Evolutionary conservation across 1,140 invertebrate species (phyloP).

Genomic region (Sitophilus oryzae): DNA sequence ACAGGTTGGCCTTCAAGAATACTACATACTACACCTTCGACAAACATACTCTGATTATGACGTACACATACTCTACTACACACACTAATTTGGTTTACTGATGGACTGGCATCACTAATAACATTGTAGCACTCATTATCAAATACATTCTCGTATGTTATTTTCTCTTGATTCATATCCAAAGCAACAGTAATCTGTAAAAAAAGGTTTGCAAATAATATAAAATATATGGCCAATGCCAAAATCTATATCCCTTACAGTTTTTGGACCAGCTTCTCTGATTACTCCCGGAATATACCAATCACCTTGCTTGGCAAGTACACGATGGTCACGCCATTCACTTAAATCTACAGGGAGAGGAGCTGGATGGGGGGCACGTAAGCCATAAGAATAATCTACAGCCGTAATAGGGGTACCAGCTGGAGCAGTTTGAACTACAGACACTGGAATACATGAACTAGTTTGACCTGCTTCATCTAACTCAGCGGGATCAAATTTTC

Average conservation of each 20-base stretch:
- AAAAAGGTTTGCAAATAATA: background rate
- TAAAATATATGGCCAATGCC: too few relatives aligned
- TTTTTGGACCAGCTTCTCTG: slow-evolving; percentile 51
- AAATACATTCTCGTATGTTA: slow-evolving; percentile 63
- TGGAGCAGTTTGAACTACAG: slow-evolving; percentile 39
- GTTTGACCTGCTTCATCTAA: slow-evolving; percentile 56
- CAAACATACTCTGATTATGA: slow-evolving; percentile 60
- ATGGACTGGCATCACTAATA: slow-evolving; percentile 88
- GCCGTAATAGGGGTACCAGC: slow-evolving; percentile 51
- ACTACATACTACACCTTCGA: slow-evolving; percentile 75
- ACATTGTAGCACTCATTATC: slow-evolving; percentile 77
- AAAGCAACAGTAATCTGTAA: slow-evolving; percentile 65
- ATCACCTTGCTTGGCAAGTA: slow-evolving; percentile 76
- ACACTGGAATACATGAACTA: slow-evolving; percentile 35
- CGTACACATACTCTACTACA: slow-evolving; percentile 49
- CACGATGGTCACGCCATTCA: slow-evolving; percentile 86
- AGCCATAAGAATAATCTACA: slow-evolving; percentile 53
- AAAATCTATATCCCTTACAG: slow-evolving; percentile 41
- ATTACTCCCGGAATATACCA: slow-evolving; percentile 80
- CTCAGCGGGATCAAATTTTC: slow-evolving; percentile 80
- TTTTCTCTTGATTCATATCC: slow-evolving; percentile 57
- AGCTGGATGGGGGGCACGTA: slow-evolving; percentile 21
- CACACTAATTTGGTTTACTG: slow-evolving; percentile 61
- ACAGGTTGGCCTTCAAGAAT: slow-evolving; percentile 61
- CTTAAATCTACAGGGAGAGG: slow-evolving; percentile 62